Base-by-base conservation (phyloP, 2,888 invertebrate genomes). In the Drosophila merina region DNA sequence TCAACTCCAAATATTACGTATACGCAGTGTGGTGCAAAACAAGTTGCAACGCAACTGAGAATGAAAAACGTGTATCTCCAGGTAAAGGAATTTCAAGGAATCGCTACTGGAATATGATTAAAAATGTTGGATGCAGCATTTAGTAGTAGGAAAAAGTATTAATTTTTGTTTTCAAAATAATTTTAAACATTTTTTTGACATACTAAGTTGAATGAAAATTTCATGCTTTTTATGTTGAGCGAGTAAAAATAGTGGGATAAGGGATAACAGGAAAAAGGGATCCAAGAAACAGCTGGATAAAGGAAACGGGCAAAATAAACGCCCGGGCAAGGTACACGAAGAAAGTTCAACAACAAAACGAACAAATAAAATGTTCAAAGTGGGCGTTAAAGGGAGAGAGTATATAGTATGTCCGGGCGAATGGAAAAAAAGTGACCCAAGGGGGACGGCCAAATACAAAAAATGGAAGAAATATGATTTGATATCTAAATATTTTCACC, bases 291-390 rank as follows among this genome's bases (percentile, higher is more conserved):
- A 20, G 20, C 20, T 20, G 20, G 20, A 20, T 20, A 20, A 20
- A 20, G 20, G 20, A 20, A 1, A 70, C 70, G 70, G 64, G 70
- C 73, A 72, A 63, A 72, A 38, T 25, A 48, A 74, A 64, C 47
- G 58, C 56, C 57, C 63, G 74, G 68, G 62, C 75, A 71, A 76
- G 79, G 77, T 76, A 72, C 80, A 70, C 64, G 59, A 72, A 80
- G 81, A 75, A 78, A 84, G 76, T 81, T 76, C 78, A 86, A 78
- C 72, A 74, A 57, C 55, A 49, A 14, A 38, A 47, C 49, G 56
- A 47, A 56, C 57, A 55, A 68, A 40, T 49, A 12, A 55, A 50
- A 50, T 47, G 28, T 44, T 40, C 42, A 50, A 52, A 44, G 14
- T 42, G 54, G 51, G 62, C 52, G 55, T 49, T 28, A 20, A n/a